These are phyloP conservation scores for Sebastes steindachneri DNA, from an alignment of 2,797 vertebrate genomes.

Conservation along the genomic window DNA sequence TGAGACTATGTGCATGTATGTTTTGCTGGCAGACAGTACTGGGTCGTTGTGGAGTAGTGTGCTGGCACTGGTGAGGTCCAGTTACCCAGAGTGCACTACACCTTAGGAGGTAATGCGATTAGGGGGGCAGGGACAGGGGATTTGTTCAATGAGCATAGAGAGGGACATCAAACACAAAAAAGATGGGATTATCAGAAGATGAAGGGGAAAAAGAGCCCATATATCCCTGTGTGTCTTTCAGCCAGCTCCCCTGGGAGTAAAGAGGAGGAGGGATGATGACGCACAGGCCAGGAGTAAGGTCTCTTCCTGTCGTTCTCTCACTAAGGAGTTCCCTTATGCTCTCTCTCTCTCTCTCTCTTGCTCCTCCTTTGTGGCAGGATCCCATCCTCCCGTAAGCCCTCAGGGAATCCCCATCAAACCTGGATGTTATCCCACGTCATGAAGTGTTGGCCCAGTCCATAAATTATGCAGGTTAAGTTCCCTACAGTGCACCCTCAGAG, in stretches of 20 bases:
- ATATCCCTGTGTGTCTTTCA: conserved; percentile 41
- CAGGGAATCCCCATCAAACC: conserved; percentile 24
- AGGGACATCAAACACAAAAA: conserved; percentile 75
- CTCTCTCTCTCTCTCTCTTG: not conserved
- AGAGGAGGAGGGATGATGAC: conserved; percentile 27
- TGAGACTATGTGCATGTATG: conserved; percentile 22
- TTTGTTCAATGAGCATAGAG: conserved; percentile 76
- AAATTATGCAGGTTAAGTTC: conserved; percentile 22
- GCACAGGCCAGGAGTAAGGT: not conserved
- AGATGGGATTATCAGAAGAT: conserved; percentile 72
- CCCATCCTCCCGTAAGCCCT: conserved; percentile 9
- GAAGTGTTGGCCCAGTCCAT: not conserved
- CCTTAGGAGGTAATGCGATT: conserved; percentile 81
- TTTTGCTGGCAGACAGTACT: conserved; percentile 39
- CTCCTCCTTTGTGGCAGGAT: conserved; percentile 19
- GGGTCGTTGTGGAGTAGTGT: conserved; percentile 14
- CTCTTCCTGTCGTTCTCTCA: conserved; percentile 16
- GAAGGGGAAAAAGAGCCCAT: conserved; percentile 43
- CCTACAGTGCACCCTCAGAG: not conserved
- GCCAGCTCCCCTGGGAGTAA: conserved; percentile 35
- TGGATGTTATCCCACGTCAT: not conserved
- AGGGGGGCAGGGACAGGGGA: conserved; percentile 69
- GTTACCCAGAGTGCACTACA: conserved; percentile 69
- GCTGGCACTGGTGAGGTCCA: conserved; percentile 61
- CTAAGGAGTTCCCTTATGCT: not conserved